A percentile compares a stretch with the other conserved stretches of the same genome.
Evolutionary conservation across 2,888 invertebrate species (phyloP).

Genomic region (Drosophila multiciliata): DNA sequence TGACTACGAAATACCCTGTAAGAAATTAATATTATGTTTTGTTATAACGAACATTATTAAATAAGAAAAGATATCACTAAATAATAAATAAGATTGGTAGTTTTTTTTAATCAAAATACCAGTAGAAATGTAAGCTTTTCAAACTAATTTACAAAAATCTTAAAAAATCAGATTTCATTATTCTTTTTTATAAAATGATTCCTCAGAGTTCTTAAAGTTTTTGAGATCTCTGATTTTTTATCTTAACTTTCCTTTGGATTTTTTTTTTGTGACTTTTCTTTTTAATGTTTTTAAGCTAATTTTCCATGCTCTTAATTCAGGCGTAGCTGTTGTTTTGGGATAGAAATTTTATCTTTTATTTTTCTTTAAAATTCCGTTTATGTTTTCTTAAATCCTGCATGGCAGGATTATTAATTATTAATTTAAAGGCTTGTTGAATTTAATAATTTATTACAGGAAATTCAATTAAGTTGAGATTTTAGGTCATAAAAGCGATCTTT

Average conservation of each 20-base stretch:
- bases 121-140: not conserved
- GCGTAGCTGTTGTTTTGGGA: not conserved
- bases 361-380: not conserved
- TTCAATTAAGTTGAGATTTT: not conserved
- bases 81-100: not conserved
- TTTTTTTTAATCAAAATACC: not conserved
- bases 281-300: not conserved
- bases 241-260: not conserved
- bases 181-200: no score
- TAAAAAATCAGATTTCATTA: no score
- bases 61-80: no score
- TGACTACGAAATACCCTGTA: conserved; percentile 13
- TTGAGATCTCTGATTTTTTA: no score
- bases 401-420: not conserved
- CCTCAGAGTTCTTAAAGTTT: no score
- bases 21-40: not conserved
- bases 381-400: no score
- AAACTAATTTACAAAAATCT: not conserved
- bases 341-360: not conserved
- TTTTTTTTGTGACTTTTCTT: not conserved
- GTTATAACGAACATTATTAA: fast-evolving
- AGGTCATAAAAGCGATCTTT: not conserved
- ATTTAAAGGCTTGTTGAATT: not conserved
- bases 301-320: not conserved
- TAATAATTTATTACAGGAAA: not conserved